phyloP scores from a whole-genome alignment of 2,888 invertebrate species.

The Malacosoma neustria region DNA sequence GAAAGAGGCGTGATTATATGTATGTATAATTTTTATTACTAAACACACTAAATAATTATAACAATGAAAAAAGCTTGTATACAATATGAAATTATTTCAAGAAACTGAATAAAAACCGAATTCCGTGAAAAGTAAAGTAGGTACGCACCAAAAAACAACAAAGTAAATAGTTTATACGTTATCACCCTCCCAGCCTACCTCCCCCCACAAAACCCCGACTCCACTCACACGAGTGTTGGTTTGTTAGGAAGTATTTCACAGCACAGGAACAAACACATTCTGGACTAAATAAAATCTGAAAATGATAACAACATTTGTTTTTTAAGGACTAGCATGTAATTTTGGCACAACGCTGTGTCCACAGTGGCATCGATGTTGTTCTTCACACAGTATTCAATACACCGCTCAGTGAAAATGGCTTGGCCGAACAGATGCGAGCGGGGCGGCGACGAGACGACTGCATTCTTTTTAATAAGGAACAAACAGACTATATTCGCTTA shows the following conservation, averaged over 20 bases:
- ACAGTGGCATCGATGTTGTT: slow-evolving; percentile 67
- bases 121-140: no score
- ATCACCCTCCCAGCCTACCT: slow-evolving; percentile 13
- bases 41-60: no score
- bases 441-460: slow-evolving; percentile 1
- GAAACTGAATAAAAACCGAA: no score
- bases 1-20: no score
- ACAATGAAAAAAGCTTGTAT: no score
- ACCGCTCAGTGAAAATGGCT: slow-evolving; percentile 45
- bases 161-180: neutral
- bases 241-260: slow-evolving; percentile 66
- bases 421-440: slow-evolving; percentile 12
- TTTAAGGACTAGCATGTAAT: slow-evolving; percentile 70
- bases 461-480: neutral
- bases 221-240: slow-evolving; percentile 53
- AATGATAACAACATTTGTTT: slow-evolving; percentile 71
- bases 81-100: no score
- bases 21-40: no score
- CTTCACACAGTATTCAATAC: slow-evolving; percentile 32
- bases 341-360: slow-evolving; percentile 71
- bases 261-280: slow-evolving; percentile 72
- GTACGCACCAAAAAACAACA: neutral
- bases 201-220: slow-evolving; percentile 42
- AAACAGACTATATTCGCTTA: neutral
- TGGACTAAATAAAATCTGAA: slow-evolving; percentile 75